Evolutionary conservation across 2,113 vertebrate species (phyloP), one percentile per base, ranked within the genome.

Genomic region (Atlantisia rogersi): DNA sequence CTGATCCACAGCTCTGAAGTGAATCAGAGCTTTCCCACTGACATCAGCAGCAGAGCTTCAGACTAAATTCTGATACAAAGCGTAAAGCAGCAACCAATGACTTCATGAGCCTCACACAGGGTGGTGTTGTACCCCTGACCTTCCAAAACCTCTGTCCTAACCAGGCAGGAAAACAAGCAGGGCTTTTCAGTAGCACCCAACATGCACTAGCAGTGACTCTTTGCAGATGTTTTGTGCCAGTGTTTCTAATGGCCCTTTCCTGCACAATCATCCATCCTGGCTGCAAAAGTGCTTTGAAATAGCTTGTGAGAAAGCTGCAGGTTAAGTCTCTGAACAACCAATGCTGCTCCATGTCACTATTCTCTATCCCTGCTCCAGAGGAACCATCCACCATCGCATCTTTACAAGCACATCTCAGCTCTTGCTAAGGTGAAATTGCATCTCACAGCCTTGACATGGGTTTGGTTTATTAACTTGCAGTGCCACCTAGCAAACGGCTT

Each of bases 401-500:
- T 85, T 19, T 24, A 37, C 8, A 78, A 31, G 56, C 2, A 12
- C 48, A 74, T 8, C 8, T 82, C 65, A 67, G 82, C 55, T 62
- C 76, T 22, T 46, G 16, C 86, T 70, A 31, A 69, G 20, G 63
- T 4, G 50, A 59, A 78, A 35, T 4, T 48, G 39, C 48, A 48
- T 52, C 67, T 79, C 31, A 10, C 12, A 70, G 10, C 44, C 26
- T 9, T 4, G 2, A 65, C 56, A 93, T 69, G 4, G 24, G 42
- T 76, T 48, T 39, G 62, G 62, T 97, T 92, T 90, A 63, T 95
- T 86, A 96, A 88, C 92, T 85, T 82, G 91, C 79, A 97, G 95
- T 95, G 96, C 97, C 97, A 97, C 91, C 97, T 97, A 97, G 96
- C 94, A 95, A 90, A 70, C 5, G 0, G 46, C 75, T 58, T 88